Evolutionary conservation across 2,797 vertebrate species (phyloP).

Genomic region (Valencia hispanica): DNA sequence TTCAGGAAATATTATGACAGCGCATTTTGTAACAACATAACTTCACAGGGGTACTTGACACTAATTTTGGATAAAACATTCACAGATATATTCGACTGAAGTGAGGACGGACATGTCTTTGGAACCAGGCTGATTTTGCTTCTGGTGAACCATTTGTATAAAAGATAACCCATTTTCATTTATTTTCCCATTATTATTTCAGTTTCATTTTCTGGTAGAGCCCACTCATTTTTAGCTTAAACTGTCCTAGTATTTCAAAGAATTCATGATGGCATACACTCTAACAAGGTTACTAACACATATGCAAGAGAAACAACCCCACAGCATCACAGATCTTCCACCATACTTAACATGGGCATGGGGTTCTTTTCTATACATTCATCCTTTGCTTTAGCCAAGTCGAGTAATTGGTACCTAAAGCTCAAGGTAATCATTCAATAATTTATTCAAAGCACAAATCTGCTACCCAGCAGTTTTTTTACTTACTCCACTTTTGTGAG

Average conservation of each 20-base stretch:
- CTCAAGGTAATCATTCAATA: not conserved
- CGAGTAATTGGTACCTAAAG: not conserved
- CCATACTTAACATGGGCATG: not conserved
- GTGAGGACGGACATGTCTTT: not conserved
- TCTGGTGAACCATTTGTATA: not conserved
- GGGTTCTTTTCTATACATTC: not conserved
- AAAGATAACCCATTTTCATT: not conserved
- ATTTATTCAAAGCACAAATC: not conserved
- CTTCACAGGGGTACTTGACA: conserved; percentile 12
- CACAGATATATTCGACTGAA: not conserved
- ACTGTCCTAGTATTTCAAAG: not conserved
- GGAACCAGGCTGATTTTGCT: not conserved
- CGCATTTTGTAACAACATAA: conserved; percentile 19
- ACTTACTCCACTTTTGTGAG: not conserved
- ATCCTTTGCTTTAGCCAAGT: not conserved
- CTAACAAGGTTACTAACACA: not conserved
- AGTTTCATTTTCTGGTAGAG: not conserved
- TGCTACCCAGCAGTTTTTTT: not conserved
- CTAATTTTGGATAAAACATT: not conserved
- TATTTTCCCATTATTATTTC: not conserved
- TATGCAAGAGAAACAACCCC: not conserved
- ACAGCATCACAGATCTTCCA: not conserved
- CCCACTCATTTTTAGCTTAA: not conserved
- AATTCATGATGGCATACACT: not conserved
- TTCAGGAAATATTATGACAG: conserved; percentile 7